Evolutionary conservation across 2,113 vertebrate species (phyloP), one percentile per base, ranked within the genome.

Genomic region (Chloropsis hardwickii): DNA sequence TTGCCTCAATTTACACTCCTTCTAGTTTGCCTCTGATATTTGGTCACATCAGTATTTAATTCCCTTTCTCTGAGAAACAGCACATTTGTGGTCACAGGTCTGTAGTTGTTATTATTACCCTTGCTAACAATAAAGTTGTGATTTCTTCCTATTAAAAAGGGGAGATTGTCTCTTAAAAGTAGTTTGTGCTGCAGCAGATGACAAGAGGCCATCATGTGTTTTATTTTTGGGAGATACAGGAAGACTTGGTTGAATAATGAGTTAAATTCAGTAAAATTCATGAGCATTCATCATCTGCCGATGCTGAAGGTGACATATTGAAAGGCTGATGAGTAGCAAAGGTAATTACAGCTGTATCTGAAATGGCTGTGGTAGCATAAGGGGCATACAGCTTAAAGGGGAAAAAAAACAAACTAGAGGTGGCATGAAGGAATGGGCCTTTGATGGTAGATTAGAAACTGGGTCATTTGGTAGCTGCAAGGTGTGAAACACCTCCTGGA

Each of bases 371-470:
- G 18, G 44, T 45, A 71, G 24, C 5, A 29, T 23, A 77, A 57
- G 39, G 37, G 40, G 53, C 19, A 17, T 20, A 17, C 6, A 69
- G 14, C 19, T 71, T 60, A 76, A 37, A 64, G 27, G 10, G 14
- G 1, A 6, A 48, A 51, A 51, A 37, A 12, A 1, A 0, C 14
- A 45, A 53, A 47, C 19, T 10, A 35, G 15, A 14, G 19, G 9
- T 48, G 9, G 11, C 12, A 12, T 53, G 61, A 53, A 44, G 16
- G 2, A 39, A 28, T 69, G 14, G 27, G 22, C 51, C 35, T 16
- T 5, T 60, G 47, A 31, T 45, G 29, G 60, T n/a, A 1, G 6
- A 54, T 71, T 39, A 79, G 60, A 94, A 87, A 74, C 9, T 16
- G 29, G 5, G 21, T 37, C 2, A 1, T 81, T 53, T 88, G n/a